Evolutionary conservation across 1,140 invertebrate species (phyloP).

Genomic region (Patella vulgata): DNA sequence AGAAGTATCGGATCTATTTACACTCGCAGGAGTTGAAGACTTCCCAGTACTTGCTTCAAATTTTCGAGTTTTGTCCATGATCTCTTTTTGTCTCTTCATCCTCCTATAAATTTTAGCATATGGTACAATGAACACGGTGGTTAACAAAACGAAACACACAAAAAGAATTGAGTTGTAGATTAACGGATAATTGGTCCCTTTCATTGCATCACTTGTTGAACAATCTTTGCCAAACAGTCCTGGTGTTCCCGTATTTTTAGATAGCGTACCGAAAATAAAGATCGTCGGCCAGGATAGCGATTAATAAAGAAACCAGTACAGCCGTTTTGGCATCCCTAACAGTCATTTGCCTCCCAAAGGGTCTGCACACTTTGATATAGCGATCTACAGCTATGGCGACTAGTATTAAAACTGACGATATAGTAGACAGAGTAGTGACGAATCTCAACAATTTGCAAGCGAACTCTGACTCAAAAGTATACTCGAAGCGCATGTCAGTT

Average conservation of each 20-base stretch:
- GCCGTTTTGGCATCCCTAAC: slow-evolving; percentile 14
- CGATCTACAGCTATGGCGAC: slow-evolving; percentile 28
- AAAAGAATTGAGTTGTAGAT: slow-evolving; percentile 30
- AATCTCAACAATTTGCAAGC: too few species aligned
- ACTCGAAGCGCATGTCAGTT: too few species aligned
- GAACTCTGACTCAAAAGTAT: too few species aligned
- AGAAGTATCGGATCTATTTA: too few species aligned
- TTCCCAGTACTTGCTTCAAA: too few species aligned
- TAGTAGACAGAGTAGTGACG: slow-evolving; percentile 18
- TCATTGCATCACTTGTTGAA: slow-evolving; percentile 25
- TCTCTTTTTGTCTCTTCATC: slow-evolving; percentile 13
- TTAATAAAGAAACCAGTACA: slow-evolving; percentile 1
- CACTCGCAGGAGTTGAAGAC: too few species aligned
- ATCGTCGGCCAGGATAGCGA: slow-evolving; percentile 9
- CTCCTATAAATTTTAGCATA: slow-evolving; percentile 40
- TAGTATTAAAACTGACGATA: slow-evolving; percentile 31
- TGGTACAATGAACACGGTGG: slow-evolving; percentile 26
- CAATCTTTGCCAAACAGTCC: slow-evolving; percentile 23
- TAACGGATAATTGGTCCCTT: slow-evolving; percentile 16
- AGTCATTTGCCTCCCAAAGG: slow-evolving; percentile 21
- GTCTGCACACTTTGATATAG: slow-evolving; percentile 35
- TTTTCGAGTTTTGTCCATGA: too few species aligned
- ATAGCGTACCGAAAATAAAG: slow-evolving; percentile 22
- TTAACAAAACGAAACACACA: slow-evolving; percentile 31
- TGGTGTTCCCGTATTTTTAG: not conserved